Conservation (phyloP, 2,888 invertebrate species). For the Melitaea athalia region DNA sequence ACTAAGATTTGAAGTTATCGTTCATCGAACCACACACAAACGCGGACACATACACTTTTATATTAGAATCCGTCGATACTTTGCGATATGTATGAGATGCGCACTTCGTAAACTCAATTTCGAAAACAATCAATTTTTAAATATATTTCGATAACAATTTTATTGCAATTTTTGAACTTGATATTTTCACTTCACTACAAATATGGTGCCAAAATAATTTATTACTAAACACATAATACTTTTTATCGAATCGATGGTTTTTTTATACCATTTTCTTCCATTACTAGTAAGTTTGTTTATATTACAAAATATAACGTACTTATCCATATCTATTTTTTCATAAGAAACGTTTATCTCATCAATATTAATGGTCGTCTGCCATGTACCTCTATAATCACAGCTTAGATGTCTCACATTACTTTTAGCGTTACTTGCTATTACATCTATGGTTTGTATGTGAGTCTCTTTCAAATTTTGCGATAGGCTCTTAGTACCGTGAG, state of each 20-base stretch:
- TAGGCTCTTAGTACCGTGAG: background rate
- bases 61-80: background rate
- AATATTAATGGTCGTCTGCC: background rate
- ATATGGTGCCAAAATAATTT: background rate
- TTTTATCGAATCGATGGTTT: background rate
- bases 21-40: conserved; percentile 6
- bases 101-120: conserved; percentile 4
- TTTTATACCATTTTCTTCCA: background rate
- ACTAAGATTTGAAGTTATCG: conserved; percentile 8
- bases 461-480: background rate
- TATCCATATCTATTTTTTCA: background rate
- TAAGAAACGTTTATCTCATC: background rate
- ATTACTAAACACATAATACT: background rate
- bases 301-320: background rate
- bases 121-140: background rate
- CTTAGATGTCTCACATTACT: conserved; percentile 8
- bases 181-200: background rate
- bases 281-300: background rate
- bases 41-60: conserved; percentile 6
- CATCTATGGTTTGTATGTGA: background rate
- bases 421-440: background rate
- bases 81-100: conserved; percentile 9
- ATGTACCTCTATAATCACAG: background rate
- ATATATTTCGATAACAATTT: conserved; percentile 1
- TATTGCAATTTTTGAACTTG: conserved; percentile 25